Evolutionary conservation across 1,140 invertebrate species (phyloP).

Genomic region (Muscidifurax raptorellus): DNA sequence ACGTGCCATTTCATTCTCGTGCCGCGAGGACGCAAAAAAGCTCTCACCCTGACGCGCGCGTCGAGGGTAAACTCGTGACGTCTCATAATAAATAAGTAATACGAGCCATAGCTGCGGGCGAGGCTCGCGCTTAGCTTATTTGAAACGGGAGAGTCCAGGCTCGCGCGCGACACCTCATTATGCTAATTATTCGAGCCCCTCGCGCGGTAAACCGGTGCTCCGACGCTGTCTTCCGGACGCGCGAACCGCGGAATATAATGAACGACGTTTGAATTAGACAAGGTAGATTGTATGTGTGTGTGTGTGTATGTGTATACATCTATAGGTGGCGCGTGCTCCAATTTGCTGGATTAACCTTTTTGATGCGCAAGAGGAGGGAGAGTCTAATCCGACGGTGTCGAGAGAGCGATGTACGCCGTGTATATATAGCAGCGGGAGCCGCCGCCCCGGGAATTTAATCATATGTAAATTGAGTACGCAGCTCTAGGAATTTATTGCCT

Average conservation of each 20-base stretch:
- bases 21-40: neutral
- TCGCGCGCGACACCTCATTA: conserved; percentile 61
- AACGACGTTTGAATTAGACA: conserved; percentile 16
- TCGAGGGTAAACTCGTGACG: conserved; percentile 56
- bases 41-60: neutral
- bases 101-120: conserved; percentile 30
- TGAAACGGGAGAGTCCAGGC: conserved; percentile 57
- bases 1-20: neutral
- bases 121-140: conserved; percentile 51
- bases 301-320: neutral
- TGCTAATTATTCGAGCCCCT: conserved; percentile 67
- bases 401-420: neutral
- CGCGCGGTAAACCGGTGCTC: conserved; percentile 27
- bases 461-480: conserved; percentile 19
- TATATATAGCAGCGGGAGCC: neutral
- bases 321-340: neutral
- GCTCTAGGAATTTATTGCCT: conserved; percentile 14
- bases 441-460: conserved; percentile 19
- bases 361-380: neutral
- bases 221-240: neutral
- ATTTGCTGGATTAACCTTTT: conserved; percentile 16
- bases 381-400: neutral
- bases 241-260: conserved; percentile 46
- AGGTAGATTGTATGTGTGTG: neutral
- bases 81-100: conserved; percentile 63